phyloP scores from a whole-genome alignment of 1,140 invertebrate species.

The Acromyrmex echinatior region DNA sequence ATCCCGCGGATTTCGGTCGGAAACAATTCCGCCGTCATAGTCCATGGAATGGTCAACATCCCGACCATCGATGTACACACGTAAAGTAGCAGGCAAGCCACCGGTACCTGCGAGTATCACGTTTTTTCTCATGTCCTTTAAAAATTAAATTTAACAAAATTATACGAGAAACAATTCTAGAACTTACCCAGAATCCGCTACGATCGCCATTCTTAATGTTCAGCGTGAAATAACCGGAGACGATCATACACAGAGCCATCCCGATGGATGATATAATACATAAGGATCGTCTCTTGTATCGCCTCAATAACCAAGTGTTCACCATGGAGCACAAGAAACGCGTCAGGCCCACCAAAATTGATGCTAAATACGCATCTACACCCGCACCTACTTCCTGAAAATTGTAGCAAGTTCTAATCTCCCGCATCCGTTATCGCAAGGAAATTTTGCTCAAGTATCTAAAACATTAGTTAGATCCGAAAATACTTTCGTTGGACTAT shows the following conservation, averaged over 20 bases:
- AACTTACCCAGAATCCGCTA: conserved; percentile 76
- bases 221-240: conserved; percentile 87
- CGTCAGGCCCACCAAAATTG: conserved; percentile 89
- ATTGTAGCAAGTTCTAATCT: not conserved
- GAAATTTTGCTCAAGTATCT: too few species aligned
- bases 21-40: conserved; percentile 89
- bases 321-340: conserved; percentile 89
- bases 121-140: not conserved
- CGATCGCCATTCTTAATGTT: conserved; percentile 82
- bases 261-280: conserved; percentile 86
- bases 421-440: not conserved
- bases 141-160: not conserved
- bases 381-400: conserved; percentile 86
- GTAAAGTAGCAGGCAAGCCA: conserved; percentile 86
- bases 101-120: conserved; percentile 77
- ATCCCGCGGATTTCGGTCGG: conserved; percentile 88
- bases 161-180: not conserved
- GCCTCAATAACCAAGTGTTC: conserved; percentile 87
- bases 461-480: too few species aligned
- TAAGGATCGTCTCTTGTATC: conserved; percentile 86
- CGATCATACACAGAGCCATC: conserved; percentile 87
- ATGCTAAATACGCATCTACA: conserved; percentile 86
- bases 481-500: too few species aligned
- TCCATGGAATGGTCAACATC: conserved; percentile 88
- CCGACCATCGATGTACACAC: conserved; percentile 88